Evolutionary conservation across 2,113 vertebrate species (phyloP).

Genomic region (Coptodon bakossiorum): DNA sequence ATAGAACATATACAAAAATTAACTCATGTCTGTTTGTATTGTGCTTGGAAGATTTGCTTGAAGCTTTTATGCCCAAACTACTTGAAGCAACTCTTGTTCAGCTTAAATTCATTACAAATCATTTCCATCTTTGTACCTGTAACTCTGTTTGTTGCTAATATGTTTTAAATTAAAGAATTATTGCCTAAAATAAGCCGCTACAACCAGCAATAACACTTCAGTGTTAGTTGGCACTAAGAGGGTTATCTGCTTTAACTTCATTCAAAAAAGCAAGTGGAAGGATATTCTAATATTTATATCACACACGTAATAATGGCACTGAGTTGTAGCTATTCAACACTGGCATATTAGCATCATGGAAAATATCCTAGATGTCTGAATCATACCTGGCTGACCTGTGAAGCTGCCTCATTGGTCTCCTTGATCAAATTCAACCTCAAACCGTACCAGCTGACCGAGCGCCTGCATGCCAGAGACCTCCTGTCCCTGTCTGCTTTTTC

Average conservation of each 20-base stretch:
- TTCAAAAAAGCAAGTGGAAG: background rate
- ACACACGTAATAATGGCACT: background rate
- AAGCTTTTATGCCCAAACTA: background rate
- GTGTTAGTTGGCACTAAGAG: background rate
- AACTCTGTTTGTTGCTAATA: background rate
- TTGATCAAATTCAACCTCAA: slow-evolving; percentile 40
- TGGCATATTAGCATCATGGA: background rate
- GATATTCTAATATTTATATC: background rate
- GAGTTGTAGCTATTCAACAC: background rate
- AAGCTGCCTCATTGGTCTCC: slow-evolving; percentile 5
- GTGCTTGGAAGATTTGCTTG: background rate
- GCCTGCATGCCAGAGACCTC: slow-evolving; percentile 27
- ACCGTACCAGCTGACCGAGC: slow-evolving; percentile 41
- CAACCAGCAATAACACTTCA: background rate
- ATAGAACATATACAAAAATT: background rate
- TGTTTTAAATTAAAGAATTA: background rate
- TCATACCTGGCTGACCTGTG: slow-evolving; percentile 15
- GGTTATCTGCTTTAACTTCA: background rate
- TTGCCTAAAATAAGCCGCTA: background rate
- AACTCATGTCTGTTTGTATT: background rate
- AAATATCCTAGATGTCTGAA: background rate
- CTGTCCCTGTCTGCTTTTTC: background rate
- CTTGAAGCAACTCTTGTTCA: background rate
- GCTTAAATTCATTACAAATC: background rate
- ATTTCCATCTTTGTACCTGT: background rate